Conservation (phyloP, 1,140 invertebrate genomes). For the Pristionchus pacificus region DNA sequence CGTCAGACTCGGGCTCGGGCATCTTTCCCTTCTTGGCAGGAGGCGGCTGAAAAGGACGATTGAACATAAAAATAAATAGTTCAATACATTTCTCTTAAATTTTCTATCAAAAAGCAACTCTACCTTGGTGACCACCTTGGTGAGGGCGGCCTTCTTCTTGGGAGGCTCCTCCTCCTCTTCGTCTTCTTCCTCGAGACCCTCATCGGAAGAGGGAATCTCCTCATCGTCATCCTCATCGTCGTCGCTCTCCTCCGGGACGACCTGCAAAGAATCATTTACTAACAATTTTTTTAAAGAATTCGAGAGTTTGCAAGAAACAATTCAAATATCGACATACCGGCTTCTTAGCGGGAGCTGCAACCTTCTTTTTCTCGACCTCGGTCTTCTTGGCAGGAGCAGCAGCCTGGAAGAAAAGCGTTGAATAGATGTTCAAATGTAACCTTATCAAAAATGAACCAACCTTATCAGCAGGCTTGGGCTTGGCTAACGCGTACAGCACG, state of each 20-base stretch:
- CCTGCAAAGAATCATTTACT: too few relatives aligned
- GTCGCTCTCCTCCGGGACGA: slow-evolving; percentile 1
- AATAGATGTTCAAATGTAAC: neutral
- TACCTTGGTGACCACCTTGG: too few relatives aligned
- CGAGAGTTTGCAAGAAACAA: neutral
- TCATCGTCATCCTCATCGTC: slow-evolving; percentile 16
- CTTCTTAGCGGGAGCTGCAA: slow-evolving; percentile 6
- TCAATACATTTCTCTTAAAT: too few relatives aligned
- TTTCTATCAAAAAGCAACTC: too few relatives aligned
- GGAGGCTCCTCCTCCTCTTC: too few relatives aligned
- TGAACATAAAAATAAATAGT: too few relatives aligned
- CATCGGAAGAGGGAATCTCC: slow-evolving; percentile 19
- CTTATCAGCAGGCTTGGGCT: neutral
- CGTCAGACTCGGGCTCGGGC: neutral
- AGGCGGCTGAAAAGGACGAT: too few relatives aligned
- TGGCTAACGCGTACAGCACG: slow-evolving; percentile 27
- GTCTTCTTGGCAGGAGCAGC: neutral
- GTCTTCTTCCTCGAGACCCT: slow-evolving; percentile 19
- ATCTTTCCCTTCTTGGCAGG: too few relatives aligned
- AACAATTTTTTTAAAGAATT: neutral
- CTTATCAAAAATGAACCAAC: slow-evolving; percentile 5
- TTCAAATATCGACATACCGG: neutral
- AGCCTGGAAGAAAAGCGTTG: too few relatives aligned
- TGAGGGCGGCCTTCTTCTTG: neutral
- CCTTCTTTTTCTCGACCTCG: slow-evolving; percentile 8